These are phyloP conservation scores for Myotis yumanensis DNA, from an alignment of 2,113 vertebrate species.

Conservation along the genomic window DNA sequence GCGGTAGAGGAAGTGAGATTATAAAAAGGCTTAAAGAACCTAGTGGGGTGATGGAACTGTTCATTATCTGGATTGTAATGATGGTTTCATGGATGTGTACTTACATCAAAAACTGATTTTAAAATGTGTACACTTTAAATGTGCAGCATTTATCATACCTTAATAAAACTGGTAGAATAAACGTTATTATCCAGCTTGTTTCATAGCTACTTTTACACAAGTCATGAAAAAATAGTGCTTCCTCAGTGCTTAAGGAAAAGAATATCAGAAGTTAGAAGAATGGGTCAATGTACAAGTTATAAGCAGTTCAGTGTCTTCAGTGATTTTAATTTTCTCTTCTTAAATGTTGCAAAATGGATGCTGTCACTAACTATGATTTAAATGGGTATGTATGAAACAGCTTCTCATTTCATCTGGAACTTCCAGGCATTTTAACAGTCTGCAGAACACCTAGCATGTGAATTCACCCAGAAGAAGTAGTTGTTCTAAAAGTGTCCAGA, in stretches of 20 bases:
- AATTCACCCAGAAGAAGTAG: not conserved
- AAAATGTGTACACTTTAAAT: not conserved
- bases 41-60: not conserved
- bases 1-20: not conserved
- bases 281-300: not conserved
- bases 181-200: not conserved
- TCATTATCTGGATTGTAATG: not conserved
- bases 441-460: not conserved
- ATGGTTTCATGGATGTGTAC: not conserved
- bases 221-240: not conserved
- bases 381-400: not conserved
- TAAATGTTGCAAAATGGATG: not conserved
- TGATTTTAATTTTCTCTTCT: slow-evolving; percentile 6
- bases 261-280: not conserved
- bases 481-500: not conserved
- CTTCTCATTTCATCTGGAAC: slow-evolving; percentile 8
- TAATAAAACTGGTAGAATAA: not conserved
- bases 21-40: not conserved
- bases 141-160: not conserved
- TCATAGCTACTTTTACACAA: not conserved
- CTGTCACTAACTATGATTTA: not conserved
- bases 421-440: not conserved
- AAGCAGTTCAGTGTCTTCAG: not conserved
- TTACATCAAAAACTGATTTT: not conserved
- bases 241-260: slow-evolving; percentile 1